Percentiles rank a stretch among this genome's conserved stretches.
Conservation (phyloP, 1,140 invertebrate genomes). For the Saxidomus purpurata region DNA sequence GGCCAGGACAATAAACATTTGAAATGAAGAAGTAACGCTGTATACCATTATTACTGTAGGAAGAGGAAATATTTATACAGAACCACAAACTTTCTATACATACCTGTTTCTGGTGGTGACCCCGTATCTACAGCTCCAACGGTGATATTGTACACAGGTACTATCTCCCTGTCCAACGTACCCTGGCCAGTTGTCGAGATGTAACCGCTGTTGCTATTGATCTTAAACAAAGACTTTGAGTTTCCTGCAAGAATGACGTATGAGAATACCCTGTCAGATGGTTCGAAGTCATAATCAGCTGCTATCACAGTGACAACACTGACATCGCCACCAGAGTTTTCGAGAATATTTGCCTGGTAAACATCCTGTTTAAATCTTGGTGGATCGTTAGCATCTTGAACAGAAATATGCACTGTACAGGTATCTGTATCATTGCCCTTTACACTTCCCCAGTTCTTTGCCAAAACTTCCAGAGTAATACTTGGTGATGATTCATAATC, state of each 20-base stretch:
- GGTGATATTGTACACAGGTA: constrained; percentile 92
- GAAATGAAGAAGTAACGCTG: too few species aligned
- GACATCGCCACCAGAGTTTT: constrained; percentile 91
- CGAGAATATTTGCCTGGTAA: constrained; percentile 92
- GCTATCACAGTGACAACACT: constrained; percentile 93
- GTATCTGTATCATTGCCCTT: constrained; percentile 98
- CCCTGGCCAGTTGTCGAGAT: constrained; percentile 87
- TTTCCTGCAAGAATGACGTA: constrained; percentile 96
- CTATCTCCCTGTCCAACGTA: constrained; percentile 93
- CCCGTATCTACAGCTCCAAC: constrained; percentile 97
- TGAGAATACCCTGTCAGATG: constrained; percentile 96
- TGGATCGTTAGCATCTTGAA: constrained; percentile 98
- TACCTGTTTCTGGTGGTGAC: constrained; percentile 91
- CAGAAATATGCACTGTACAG: constrained; percentile 96
- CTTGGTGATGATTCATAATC: constrained; percentile 96
- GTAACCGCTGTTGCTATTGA: constrained; percentile 92
- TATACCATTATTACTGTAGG: too few species aligned
- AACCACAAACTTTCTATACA: too few species aligned
- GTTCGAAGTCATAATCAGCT: constrained; percentile 95
- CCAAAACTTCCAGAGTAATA: constrained; percentile 96
- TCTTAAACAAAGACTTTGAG: constrained; percentile 93
- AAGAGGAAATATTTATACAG: too few species aligned
- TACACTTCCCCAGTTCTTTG: constrained; percentile 97
- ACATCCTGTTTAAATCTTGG: constrained; percentile 94
- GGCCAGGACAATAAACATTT: too few species aligned